Evolutionary conservation across 2,888 invertebrate species (phyloP).

Genomic region (Hirudinaria manillensis): DNA sequence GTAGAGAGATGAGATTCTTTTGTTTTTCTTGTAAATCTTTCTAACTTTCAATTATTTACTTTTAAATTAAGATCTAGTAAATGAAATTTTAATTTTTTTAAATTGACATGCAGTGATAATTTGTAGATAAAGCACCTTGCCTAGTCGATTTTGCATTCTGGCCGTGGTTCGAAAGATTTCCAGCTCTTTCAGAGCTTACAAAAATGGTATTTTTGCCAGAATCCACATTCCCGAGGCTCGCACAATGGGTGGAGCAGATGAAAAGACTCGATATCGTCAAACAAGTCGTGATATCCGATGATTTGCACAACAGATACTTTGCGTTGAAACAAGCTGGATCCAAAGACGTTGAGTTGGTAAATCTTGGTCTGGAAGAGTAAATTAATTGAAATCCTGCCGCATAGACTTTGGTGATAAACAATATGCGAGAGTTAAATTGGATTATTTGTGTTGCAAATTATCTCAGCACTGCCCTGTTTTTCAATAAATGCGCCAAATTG

Average conservation of each 20-base stretch:
- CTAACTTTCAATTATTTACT: too few species aligned
- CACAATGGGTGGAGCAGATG: conserved; percentile 28
- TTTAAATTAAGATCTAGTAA: too few species aligned
- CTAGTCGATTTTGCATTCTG: conserved; percentile 32
- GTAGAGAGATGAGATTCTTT: neutral
- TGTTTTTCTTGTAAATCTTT: too few species aligned
- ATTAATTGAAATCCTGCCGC: too few species aligned
- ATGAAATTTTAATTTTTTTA: too few species aligned
- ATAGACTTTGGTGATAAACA: too few species aligned
- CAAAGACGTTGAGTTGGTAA: conserved; percentile 2
- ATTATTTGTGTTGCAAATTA: too few species aligned
- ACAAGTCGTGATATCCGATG: conserved; percentile 34
- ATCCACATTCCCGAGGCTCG: conserved; percentile 22
- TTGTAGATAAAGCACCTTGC: conserved; percentile 20
- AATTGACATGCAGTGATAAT: neutral
- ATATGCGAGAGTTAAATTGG: too few species aligned
- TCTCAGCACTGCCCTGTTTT: too few species aligned
- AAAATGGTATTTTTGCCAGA: conserved; percentile 10
- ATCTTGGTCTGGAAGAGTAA: conserved; percentile 16
- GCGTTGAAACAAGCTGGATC: neutral
- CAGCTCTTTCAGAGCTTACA: conserved; percentile 12
- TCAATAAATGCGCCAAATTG: too few species aligned
- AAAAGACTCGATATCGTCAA: conserved; percentile 21
- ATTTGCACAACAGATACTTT: conserved; percentile 24
- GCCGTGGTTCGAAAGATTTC: conserved; percentile 33